phyloP scores from a whole-genome alignment of 2,797 vertebrate genomes.

The Rhinatrema bivittatum region DNA sequence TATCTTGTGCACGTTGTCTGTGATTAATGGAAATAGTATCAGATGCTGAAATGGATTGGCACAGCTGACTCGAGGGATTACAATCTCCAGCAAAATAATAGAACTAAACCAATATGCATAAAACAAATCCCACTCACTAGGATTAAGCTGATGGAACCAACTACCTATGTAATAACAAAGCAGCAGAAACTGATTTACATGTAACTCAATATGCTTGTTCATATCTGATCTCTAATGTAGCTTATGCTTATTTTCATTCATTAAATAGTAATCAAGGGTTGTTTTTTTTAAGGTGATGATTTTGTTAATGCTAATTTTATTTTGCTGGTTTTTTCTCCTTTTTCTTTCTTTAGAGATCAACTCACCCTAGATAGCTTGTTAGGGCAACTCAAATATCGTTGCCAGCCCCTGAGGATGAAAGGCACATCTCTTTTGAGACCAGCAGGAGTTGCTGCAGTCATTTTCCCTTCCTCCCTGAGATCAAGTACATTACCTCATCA shows the following conservation, averaged over 20 bases:
- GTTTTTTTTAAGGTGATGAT: no score
- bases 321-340: no score
- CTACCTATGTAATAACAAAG: conserved; percentile 65
- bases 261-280: conserved; percentile 10
- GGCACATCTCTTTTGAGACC: no score
- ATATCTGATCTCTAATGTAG: conserved; percentile 18
- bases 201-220: conserved; percentile 26
- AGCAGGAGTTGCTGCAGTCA: no score
- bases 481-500: no score
- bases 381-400: no score
- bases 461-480: no score
- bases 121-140: conserved; percentile 52
- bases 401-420: no score
- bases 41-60: conserved; percentile 64
- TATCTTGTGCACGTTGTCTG: conserved; percentile 52
- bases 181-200: conserved; percentile 40
- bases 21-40: conserved; percentile 65
- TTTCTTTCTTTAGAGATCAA: no score
- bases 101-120: conserved; percentile 66
- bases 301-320: no score
- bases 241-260: conserved; percentile 25
- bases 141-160: conserved; percentile 55
- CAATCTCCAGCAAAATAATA: conserved; percentile 58
- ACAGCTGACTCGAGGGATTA: conserved; percentile 61
- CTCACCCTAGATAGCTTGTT: no score